Evolutionary conservation across 2,888 invertebrate genomes (phyloP), one percentile per base, ranked within the genome.

Genomic region (Deroplatys truncata): DNA sequence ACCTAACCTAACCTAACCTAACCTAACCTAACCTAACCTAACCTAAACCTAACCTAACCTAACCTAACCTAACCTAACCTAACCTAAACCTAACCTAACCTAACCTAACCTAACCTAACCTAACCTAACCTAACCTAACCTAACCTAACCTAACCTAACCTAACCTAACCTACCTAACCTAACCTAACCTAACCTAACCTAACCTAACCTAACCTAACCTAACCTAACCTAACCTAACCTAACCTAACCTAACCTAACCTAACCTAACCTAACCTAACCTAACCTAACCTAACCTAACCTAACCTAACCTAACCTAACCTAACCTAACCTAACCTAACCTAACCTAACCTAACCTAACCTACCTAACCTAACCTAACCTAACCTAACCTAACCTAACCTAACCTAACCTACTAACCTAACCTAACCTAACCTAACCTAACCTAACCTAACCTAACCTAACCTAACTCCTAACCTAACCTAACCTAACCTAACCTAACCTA

Each of bases 391-490:
- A 29, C 25, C 43, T 31, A 29, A 86, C 31, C n/a, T 43, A 31
- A 31, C 29, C 43, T 35, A 31, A 86, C 29, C 43, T 35, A 16
- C 91, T 90, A 92, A 91, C 91, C 91, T 90, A 90, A 90, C 91
- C 90, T 88, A 91, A 90, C 88, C 90, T 90, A 90, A 89, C 91
- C 90, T 88, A 91, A 84, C 91, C 90, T 83, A 89, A 90, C 91
- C 90, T 89, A 91, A 89, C 91, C 90, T 89, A 91, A 90, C 91
- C 90, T 90, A 91, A 90, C 35, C 35, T 35, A 35, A 35, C 35
- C 35, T 35, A 35, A 35, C 35, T 8, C 8, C 35, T 35, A 35
- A 35, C 35, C 35, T 35, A 35, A 35, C 35, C 35, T 35, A 35
- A 35, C 35, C 35, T 35, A 35, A 35, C 35, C 35, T 35, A 35